Conservation (phyloP, 2,888 invertebrate species). For the Drepanosiphum platanoidis region DNA sequence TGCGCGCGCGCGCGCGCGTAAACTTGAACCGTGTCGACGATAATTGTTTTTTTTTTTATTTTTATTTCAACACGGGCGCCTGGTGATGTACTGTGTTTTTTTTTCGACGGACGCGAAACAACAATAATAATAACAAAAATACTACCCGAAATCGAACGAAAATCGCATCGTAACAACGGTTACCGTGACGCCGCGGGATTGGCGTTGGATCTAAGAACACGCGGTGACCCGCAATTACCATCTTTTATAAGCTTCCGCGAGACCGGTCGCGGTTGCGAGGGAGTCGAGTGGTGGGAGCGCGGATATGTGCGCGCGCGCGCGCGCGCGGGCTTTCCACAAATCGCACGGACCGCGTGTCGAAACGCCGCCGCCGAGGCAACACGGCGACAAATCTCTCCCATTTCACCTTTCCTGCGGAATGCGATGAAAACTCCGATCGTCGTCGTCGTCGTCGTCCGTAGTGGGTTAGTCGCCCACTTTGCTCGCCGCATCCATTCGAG, state of each 20-base stretch:
- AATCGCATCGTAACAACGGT: conserved; percentile 35
- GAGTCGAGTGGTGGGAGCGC: conserved; percentile 30
- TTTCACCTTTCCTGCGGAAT: conserved; percentile 15
- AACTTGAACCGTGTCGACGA: not conserved
- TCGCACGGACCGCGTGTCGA: not conserved
- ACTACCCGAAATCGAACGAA: conserved; percentile 50
- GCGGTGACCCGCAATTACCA: conserved; percentile 45
- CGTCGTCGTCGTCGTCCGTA: not conserved
- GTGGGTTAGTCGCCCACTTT: no score
- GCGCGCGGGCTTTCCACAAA: conserved; percentile 34
- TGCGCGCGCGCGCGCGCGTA: not conserved
- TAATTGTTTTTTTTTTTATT: no score
- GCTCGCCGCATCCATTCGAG: no score
- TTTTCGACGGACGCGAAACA: no score
- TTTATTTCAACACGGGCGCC: no score
- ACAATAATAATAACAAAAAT: no score
- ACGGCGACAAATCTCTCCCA: not conserved
- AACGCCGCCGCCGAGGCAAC: not conserved
- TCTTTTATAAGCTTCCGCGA: conserved; percentile 52
- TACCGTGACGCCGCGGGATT: conserved; percentile 4
- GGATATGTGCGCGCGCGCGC: not conserved
- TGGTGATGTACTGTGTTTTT: not conserved
- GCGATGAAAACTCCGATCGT: not conserved
- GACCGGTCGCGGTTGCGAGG: conserved; percentile 27
- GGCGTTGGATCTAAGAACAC: conserved; percentile 40